Conservation (phyloP, 2,113 vertebrate genomes). For the Pangasianodon gigas region DNA sequence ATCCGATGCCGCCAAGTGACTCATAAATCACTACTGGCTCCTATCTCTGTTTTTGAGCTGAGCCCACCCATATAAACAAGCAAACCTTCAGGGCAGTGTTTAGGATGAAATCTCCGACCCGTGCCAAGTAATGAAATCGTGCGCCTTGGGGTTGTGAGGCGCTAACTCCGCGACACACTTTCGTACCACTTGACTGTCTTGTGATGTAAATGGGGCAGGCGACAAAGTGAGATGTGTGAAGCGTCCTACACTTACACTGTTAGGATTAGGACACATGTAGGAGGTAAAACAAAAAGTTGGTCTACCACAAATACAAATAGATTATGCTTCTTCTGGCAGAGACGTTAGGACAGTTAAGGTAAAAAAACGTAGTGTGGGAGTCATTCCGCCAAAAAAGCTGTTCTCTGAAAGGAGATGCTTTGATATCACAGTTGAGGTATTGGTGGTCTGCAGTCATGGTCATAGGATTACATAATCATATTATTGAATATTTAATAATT, state of each 20-base stretch:
- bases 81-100: conserved; percentile 87
- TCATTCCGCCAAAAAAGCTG: background rate
- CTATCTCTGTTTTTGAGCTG: conserved; percentile 68
- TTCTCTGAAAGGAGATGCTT: background rate
- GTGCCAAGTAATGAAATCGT: conserved; percentile 78
- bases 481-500: background rate
- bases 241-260: background rate
- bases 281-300: background rate
- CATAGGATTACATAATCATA: background rate
- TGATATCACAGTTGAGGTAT: background rate
- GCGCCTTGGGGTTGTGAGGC: conserved; percentile 84
- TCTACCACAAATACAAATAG: background rate
- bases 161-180: conserved; percentile 46
- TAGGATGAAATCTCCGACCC: conserved; percentile 81
- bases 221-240: background rate
- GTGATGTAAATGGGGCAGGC: conserved; percentile 30
- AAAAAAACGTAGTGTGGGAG: background rate
- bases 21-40: conserved; percentile 83
- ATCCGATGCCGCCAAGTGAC: conserved; percentile 90
- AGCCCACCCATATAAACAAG: conserved; percentile 64
- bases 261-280: background rate
- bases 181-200: conserved; percentile 41
- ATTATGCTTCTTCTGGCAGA: background rate
- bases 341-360: background rate
- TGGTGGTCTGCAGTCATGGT: background rate